Evolutionary conservation across 2,797 vertebrate genomes (phyloP), one percentile per base, ranked within the genome.

Genomic region (Hozukius guyotensis): DNA sequence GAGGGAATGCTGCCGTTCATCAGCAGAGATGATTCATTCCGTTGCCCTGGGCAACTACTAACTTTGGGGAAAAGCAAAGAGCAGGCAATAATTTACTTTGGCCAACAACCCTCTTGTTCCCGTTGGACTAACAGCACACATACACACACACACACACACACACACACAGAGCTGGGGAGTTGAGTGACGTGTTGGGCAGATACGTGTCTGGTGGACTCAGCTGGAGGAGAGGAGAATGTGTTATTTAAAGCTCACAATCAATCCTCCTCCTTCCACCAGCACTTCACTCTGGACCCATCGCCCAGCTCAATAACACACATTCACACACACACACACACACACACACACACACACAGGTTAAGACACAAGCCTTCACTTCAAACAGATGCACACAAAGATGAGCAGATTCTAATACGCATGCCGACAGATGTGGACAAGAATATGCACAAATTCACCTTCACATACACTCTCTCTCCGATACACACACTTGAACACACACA

Each of bases 231-330:
- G 86, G 75, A 76, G 63, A 87, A 66, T 4, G 88, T 80, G 89
- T 92, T 94, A 95, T 95, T 95, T 95, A 94, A 94, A 94, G 94
- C 91, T 83, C 82, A 52, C 76, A 92, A 94, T 95, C 95, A 94
- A 93, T 94, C 84, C 60, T 76, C 69, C 78, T 86, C 72, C 56
- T 60, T 87, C 72, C 82, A 78, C 62, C 56, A 34, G 77, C 55
- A 24, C 72, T 68, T 85, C 81, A 67, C 72, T 81, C 34, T 57
- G 81, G 49, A n/a, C 25, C 63, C 72, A 75, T 82, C 63, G 78
- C 53, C 27, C 16, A 69, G 77, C 75, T 85, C 78, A 82, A 85
- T 78, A 68, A 60, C 56, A 60, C 66, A 61, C 22, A 70, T 55
- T 60, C 38, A 16, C 38, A 42, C 38, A 42, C 38, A 42, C 38